phyloP scores from a whole-genome alignment of 2,888 invertebrate species.

The Plemyria rubiginata region DNA sequence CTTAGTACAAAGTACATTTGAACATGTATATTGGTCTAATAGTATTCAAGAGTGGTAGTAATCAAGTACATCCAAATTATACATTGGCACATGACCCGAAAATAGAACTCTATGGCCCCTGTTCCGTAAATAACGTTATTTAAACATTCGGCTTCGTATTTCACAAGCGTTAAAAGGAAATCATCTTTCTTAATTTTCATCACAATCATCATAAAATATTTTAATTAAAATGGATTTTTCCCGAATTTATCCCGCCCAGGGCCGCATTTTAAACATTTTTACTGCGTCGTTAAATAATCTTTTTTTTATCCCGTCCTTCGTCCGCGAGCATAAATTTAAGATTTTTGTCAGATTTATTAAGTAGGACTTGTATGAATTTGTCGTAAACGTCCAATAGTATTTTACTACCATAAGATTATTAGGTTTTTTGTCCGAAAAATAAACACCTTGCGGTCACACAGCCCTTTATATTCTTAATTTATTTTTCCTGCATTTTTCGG shows the following conservation, averaged over 20 bases:
- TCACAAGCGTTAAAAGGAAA: conserved; percentile 46
- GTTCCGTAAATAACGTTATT: conserved; percentile 16
- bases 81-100: background rate
- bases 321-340: conserved; percentile 73
- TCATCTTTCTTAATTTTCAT: conserved; percentile 55
- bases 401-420: conserved; percentile 74
- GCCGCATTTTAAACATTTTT: conserved; percentile 66
- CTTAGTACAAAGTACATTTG: too few species aligned
- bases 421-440: conserved; percentile 62
- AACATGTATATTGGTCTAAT: too few species aligned
- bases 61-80: too few species aligned
- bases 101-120: conserved; percentile 1
- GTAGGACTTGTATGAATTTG: conserved; percentile 79
- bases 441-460: conserved; percentile 60
- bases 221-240: conserved; percentile 76
- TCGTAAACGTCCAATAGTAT: conserved; percentile 79
- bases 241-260: conserved; percentile 62
- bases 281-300: conserved; percentile 63
- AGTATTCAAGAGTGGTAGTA: too few species aligned
- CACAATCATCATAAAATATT: conserved; percentile 57
- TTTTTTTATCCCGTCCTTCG: conserved; percentile 60
- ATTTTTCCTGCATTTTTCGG: conserved; percentile 45
- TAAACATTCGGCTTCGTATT: conserved; percentile 34
- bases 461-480: conserved; percentile 57
- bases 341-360: conserved; percentile 81